A percentile compares a stretch with the other conserved stretches of the same genome.
Conservation (phyloP, 2,888 invertebrate species). For the Rotaria sp. region DNA sequence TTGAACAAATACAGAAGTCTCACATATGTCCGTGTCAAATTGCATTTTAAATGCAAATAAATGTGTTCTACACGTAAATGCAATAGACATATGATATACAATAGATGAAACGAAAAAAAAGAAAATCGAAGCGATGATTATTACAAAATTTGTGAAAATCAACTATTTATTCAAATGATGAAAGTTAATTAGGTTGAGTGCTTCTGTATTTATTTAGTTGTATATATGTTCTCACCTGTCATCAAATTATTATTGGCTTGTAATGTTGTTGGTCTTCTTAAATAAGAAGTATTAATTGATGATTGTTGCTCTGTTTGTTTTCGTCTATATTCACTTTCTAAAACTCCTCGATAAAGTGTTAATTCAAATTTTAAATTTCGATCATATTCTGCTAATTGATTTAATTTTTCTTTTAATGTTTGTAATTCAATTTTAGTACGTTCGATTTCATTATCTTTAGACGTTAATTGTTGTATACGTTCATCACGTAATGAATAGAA, state of each 20-base stretch:
- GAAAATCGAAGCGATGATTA: neutral
- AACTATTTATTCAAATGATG: neutral
- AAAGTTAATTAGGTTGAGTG: neutral
- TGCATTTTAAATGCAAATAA: neutral
- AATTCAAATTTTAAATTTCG: conserved; percentile 29
- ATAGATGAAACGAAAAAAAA: neutral
- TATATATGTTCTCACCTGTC: neutral
- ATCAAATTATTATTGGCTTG: neutral
- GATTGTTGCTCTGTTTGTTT: neutral
- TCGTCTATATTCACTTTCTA: conserved; percentile 22
- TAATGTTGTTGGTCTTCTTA: neutral
- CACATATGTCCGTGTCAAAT: neutral
- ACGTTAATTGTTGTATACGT: neutral
- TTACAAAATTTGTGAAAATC: neutral
- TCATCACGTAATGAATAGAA: neutral
- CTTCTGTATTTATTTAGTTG: neutral
- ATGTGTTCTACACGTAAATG: neutral
- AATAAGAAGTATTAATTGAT: neutral
- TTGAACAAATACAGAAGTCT: neutral
- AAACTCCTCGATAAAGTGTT: conserved; percentile 8
- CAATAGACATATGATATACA: neutral
- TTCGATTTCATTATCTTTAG: neutral
- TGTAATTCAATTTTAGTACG: neutral
- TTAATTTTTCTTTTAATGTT: neutral
- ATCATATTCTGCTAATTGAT: conserved; percentile 17